Conservation (phyloP, 2,888 invertebrate genomes). For the Stenodera caucasica region DNA sequence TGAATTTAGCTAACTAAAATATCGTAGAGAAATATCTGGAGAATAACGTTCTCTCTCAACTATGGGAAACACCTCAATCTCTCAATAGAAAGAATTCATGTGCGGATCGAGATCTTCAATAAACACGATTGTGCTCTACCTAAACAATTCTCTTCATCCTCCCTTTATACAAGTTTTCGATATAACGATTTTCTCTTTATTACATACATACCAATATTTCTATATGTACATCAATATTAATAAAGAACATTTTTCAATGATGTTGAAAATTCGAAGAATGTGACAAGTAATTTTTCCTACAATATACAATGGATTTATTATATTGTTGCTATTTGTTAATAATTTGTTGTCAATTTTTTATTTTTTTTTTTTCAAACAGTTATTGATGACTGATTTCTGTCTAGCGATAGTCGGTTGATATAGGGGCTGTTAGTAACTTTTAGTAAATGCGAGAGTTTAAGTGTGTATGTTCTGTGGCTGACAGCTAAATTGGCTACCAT, state of each 20-base stretch:
- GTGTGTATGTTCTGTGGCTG: conserved; percentile 7
- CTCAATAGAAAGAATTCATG: conserved; percentile 1
- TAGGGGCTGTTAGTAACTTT: conserved; percentile 2
- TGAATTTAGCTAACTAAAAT: too few relatives aligned
- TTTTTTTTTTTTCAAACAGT: neutral
- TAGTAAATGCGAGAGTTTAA: neutral
- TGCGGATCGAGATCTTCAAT: neutral
- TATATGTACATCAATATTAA: neutral
- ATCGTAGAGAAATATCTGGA: too few relatives aligned
- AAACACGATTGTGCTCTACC: neutral
- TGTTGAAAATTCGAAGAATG: neutral
- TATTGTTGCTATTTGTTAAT: neutral
- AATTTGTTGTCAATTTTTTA: neutral
- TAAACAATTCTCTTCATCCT: neutral
- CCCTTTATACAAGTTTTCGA: neutral
- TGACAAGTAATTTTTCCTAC: too few relatives aligned
- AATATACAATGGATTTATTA: neutral
- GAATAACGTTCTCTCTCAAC: conserved; percentile 19
- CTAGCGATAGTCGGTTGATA: neutral
- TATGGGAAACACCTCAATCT: conserved; percentile 17
- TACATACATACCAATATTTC: neutral
- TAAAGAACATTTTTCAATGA: neutral
- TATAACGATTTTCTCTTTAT: neutral
- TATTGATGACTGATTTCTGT: neutral
- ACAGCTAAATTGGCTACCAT: conserved; percentile 27